Evolutionary conservation across 2,888 invertebrate genomes (phyloP).

Genomic region (Microctonus brassicae): DNA sequence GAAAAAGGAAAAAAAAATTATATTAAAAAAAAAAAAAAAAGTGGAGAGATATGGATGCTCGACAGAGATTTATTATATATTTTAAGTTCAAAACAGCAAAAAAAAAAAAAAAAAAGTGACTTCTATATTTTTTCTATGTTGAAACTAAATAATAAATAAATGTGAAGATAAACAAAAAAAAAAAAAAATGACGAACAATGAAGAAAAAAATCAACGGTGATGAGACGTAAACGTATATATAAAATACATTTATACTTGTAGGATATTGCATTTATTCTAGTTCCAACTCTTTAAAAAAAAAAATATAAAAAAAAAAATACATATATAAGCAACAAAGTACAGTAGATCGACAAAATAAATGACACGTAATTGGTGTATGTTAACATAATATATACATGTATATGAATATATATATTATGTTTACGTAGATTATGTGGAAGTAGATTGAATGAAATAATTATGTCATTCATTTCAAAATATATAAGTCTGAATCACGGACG

Average conservation of each 20-base stretch:
- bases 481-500: conserved; percentile 57
- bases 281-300: conserved; percentile 28
- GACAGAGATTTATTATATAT: conserved; percentile 62
- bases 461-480: conserved; percentile 58
- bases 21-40: conserved; percentile 28
- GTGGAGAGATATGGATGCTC: conserved; percentile 15
- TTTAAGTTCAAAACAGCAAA: conserved; percentile 65
- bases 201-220: conserved; percentile 42
- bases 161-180: conserved; percentile 43
- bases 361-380: conserved; percentile 43
- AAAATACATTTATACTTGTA: not conserved
- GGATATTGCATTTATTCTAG: not conserved
- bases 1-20: conserved; percentile 35
- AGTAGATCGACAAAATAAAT: conserved; percentile 27
- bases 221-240: conserved; percentile 50
- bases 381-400: conserved; percentile 11
- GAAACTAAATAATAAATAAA: conserved; percentile 61
- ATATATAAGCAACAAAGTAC: conserved; percentile 15
- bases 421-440: conserved; percentile 54
- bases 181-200: conserved; percentile 35
- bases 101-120: conserved; percentile 59
- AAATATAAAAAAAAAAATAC: conserved; percentile 35
- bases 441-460: conserved; percentile 45
- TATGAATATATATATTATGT: conserved; percentile 41
- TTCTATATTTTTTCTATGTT: conserved; percentile 70